Evolutionary conservation across 2,888 invertebrate species (phyloP).

Genomic region (Pseudococcus jackbeardsleyi): DNA sequence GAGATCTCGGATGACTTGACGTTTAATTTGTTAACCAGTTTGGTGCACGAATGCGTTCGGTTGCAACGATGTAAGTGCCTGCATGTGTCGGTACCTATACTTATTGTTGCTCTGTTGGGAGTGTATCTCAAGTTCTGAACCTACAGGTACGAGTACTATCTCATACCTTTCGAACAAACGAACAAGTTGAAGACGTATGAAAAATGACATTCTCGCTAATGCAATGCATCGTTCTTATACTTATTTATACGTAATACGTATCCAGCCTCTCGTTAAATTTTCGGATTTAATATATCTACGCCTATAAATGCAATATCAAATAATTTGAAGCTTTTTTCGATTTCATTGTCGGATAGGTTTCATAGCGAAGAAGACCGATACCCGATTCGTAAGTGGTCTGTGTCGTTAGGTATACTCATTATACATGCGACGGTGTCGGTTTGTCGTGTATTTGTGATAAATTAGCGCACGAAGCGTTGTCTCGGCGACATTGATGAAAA

Average conservation of each 20-base stretch:
- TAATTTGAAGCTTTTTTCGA: not conserved
- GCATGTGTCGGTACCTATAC: too few species aligned
- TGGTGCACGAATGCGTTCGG: not conserved
- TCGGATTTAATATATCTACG: too few species aligned
- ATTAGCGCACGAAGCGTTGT: not conserved
- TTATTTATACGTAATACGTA: not conserved
- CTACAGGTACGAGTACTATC: too few species aligned
- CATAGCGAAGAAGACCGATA: too few species aligned
- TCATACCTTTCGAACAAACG: too few species aligned
- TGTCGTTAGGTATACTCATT: not conserved
- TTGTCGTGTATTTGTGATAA: not conserved
- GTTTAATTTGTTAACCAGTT: constrained; percentile 16
- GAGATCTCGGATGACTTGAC: constrained; percentile 8
- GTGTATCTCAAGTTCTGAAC: too few species aligned
- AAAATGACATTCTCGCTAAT: not conserved
- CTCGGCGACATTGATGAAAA: not conserved
- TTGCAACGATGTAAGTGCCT: too few species aligned
- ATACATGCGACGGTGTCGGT: not conserved
- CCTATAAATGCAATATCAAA: too few species aligned
- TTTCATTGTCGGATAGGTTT: not conserved
- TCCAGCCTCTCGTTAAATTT: too few species aligned
- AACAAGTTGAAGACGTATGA: not conserved
- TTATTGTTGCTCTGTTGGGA: too few species aligned
- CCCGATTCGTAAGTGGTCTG: not conserved
- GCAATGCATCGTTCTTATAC: not conserved